phyloP scores from a whole-genome alignment of 2,797 vertebrate genomes.

The Coranthus polyacanthus region DNA sequence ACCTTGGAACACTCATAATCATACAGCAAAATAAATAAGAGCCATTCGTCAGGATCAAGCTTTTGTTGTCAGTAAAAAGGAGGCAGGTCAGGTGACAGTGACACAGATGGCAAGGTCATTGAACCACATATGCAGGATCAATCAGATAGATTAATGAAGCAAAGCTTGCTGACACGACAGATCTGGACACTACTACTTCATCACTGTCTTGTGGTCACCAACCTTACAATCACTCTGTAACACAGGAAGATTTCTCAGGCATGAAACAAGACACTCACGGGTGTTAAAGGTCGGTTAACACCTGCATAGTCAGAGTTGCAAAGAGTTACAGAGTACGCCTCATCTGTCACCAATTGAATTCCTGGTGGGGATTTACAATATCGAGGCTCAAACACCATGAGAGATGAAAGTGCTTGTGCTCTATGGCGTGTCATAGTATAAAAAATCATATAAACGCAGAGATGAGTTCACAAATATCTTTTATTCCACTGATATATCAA shows the following conservation, averaged over 20 bases:
- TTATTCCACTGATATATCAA: slow-evolving; percentile 50
- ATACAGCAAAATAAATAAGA: neutral
- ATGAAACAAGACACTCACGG: neutral
- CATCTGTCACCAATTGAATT: slow-evolving; percentile 3
- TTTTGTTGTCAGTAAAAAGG: slow-evolving; percentile 27
- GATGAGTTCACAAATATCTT: slow-evolving; percentile 48
- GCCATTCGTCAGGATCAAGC: slow-evolving; percentile 1
- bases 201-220: slow-evolving; percentile 18
- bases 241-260: slow-evolving; percentile 5
- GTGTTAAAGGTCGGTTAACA: neutral
- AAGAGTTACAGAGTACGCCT: neutral
- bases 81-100: slow-evolving; percentile 29
- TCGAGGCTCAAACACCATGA: neutral
- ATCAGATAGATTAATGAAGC: slow-evolving; percentile 62
- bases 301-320: neutral
- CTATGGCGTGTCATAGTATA: slow-evolving; percentile 15
- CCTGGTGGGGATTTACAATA: neutral
- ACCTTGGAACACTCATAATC: neutral
- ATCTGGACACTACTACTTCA: slow-evolving; percentile 36
- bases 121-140: slow-evolving; percentile 51
- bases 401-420: slow-evolving; percentile 20
- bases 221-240: neutral
- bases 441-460: slow-evolving; percentile 31
- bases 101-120: slow-evolving; percentile 50
- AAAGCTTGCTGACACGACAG: slow-evolving; percentile 53